A percentile compares a stretch with the other conserved stretches of the same genome.
Evolutionary conservation across 2,113 vertebrate genomes (phyloP).

Genomic region (Cyphomyrus plagiostoma): DNA sequence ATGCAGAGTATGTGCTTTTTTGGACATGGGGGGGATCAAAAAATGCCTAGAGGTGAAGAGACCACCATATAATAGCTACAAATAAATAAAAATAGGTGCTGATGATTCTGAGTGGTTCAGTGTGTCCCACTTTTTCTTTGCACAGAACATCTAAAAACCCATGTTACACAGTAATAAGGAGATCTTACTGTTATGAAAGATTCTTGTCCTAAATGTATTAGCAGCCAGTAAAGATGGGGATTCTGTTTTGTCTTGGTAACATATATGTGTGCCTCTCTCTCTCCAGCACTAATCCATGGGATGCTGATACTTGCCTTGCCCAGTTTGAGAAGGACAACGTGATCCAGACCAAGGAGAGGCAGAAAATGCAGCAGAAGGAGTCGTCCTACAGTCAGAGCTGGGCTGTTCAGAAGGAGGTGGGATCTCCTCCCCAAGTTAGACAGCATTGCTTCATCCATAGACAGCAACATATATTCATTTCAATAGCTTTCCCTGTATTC

Average conservation of each 20-base stretch:
- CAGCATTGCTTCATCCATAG: no score
- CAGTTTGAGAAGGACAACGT: conserved; percentile 86
- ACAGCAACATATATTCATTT: background rate
- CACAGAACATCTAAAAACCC: background rate
- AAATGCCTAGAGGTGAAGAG: background rate
- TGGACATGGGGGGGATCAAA: background rate
- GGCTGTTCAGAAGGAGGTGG: conserved; percentile 67
- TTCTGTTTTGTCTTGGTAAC: background rate
- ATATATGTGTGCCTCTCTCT: background rate
- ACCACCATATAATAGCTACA: background rate
- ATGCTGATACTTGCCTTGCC: conserved; percentile 69
- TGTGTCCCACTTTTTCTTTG: background rate
- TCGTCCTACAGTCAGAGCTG: conserved; percentile 66
- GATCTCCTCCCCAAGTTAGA: background rate
- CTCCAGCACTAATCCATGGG: conserved; percentile 76
- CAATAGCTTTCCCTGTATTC: background rate
- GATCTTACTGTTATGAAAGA: background rate
- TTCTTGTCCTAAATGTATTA: background rate
- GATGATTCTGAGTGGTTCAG: background rate
- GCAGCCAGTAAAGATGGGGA: background rate
- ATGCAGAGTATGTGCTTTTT: conserved; percentile 66
- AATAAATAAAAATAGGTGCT: background rate
- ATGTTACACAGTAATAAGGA: background rate
- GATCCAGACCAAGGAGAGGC: conserved; percentile 75
- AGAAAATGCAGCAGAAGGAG: conserved; percentile 51